Base-by-base conservation (phyloP, 1,140 invertebrate genomes). In the Drosophila orena region DNA sequence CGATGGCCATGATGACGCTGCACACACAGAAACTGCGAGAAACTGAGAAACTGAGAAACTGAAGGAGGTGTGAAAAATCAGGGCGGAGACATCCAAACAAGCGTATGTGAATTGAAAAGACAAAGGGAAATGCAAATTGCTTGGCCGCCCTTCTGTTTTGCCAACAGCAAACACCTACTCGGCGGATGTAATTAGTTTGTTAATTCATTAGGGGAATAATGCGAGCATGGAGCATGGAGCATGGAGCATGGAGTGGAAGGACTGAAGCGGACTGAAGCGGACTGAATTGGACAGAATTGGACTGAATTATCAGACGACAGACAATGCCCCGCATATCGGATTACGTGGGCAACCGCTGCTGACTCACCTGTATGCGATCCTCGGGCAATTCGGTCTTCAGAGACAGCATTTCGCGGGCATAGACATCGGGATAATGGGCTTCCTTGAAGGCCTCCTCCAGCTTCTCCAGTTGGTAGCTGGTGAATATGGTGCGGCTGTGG, bases 401-500 rank as follows among this genome's bases (percentile, higher is more conserved):
- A 20, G 98, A 98, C 57, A 99, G 94, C 96, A 99, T 98, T 94
- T 99, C 99, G 65, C 99, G 94, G 43, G 98, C 98, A 92, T 99
- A 99, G 55, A 99, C 97, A 93, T 99, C 98, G 1, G 98, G 98
- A 93, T 99, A 99, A 93, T 99, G 98, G 60, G 98, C 98, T 91
- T 99, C 98, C 93, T 99, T 99, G 94, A 99, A 99, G 10, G 98
- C 98, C 93, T 98, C 98, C 94, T 99, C 98, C 91, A 99, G 94
- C 94, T 99, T 98, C 93, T 99, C 98, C 93, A 99, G 94, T 94
- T 99, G 98, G 93, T 98, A 98, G 92, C 97, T 98, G 47, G 98
- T 98, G 94, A 99, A 99, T 93, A 99, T 99, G 79, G 98, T 99
- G 93, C 98, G 79, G 20, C 91, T 97, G 96, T 95, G 97, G 92